Conservation (phyloP, 2,888 invertebrate species). For the Diplazon laetatorius region DNA sequence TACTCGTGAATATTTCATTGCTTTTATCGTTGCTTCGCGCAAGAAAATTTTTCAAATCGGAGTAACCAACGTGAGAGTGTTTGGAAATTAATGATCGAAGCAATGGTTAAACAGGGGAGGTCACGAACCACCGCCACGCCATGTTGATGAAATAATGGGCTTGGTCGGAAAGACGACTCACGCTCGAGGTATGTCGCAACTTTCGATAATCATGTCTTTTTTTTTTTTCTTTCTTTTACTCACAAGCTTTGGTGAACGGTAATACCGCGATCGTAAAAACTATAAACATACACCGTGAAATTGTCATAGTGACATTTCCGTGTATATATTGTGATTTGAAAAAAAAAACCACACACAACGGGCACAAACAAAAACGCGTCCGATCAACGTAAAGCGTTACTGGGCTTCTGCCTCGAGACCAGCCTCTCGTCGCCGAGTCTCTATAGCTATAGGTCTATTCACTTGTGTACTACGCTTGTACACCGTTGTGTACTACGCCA, state of each 20-base stretch:
- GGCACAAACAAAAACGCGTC: no score
- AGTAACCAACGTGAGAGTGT: no score
- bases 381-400: slow-evolving; percentile 28
- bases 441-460: no score
- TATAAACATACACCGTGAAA: slow-evolving; percentile 70
- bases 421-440: no score
- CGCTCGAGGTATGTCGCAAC: slow-evolving; percentile 60
- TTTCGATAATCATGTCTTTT: background rate
- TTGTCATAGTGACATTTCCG: slow-evolving; percentile 76
- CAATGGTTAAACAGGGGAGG: slow-evolving; percentile 24
- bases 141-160: slow-evolving; percentile 75
- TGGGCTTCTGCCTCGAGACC: slow-evolving; percentile 15
- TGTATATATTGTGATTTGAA: no score
- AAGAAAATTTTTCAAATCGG: no score
- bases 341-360: no score
- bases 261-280: slow-evolving; percentile 66
- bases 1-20: no score
- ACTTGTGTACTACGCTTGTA: no score
- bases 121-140: slow-evolving; percentile 72
- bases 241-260: slow-evolving; percentile 72
- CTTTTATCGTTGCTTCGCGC: no score
- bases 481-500: no score
- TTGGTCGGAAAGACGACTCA: slow-evolving; percentile 72
- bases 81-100: background rate
- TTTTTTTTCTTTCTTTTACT: slow-evolving; percentile 63